Percentiles rank a stretch among this genome's conserved stretches.
Conservation (phyloP, 2,113 vertebrate genomes). For the Microtus richardsoni region DNA sequence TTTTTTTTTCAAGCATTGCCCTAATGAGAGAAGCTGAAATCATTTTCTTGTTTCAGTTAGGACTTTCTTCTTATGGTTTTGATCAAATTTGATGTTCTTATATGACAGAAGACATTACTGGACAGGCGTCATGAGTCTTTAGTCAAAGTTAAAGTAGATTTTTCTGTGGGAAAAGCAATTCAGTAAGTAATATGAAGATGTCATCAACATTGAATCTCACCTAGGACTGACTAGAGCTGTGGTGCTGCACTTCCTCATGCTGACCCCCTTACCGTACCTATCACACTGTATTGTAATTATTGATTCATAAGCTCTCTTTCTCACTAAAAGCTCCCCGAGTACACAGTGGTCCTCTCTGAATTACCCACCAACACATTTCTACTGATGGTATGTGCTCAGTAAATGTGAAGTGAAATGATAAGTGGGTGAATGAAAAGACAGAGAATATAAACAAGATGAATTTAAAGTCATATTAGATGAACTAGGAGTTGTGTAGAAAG, state of each 20-base stretch:
- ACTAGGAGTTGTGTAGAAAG: slow-evolving; percentile 44
- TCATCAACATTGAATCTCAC: neutral
- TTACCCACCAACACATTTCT: neutral
- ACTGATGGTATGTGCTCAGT: neutral
- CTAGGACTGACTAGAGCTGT: neutral
- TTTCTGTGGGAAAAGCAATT: slow-evolving; percentile 69
- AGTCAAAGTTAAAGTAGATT: slow-evolving; percentile 61
- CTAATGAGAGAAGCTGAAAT: neutral
- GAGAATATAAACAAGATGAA: neutral
- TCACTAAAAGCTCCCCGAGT: neutral
- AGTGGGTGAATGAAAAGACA: slow-evolving; percentile 44
- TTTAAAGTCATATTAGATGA: slow-evolving; percentile 5
- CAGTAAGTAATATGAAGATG: slow-evolving; percentile 63
- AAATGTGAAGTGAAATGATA: slow-evolving; percentile 10
- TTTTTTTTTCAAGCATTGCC: slow-evolving; percentile 19
- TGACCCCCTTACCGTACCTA: neutral
- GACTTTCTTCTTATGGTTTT: slow-evolving; percentile 58
- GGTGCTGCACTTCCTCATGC: neutral
- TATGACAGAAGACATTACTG: slow-evolving; percentile 59
- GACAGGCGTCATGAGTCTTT: slow-evolving; percentile 63
- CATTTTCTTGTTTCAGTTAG: slow-evolving; percentile 42
- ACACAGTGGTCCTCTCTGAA: neutral
- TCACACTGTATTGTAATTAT: neutral
- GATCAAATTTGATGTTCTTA: slow-evolving; percentile 52
- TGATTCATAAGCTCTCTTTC: neutral